Evolutionary conservation across 2,888 invertebrate species (phyloP).

Genomic region (Idaea aversata): DNA sequence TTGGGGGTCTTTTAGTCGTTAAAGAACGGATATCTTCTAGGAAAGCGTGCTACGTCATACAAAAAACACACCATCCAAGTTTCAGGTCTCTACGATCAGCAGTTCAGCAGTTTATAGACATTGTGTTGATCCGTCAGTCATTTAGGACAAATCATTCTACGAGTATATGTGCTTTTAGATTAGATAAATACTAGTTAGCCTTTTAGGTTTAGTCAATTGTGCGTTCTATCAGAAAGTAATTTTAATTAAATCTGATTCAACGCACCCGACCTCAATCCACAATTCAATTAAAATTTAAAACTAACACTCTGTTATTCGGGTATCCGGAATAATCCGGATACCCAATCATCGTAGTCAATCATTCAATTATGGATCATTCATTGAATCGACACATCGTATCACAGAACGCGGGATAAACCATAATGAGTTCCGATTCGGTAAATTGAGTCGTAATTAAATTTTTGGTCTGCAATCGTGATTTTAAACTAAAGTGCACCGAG

Average conservation of each 20-base stretch:
- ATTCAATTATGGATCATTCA: slow-evolving; percentile 12
- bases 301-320: neutral
- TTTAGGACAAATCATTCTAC: too few species aligned
- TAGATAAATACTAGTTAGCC: too few species aligned
- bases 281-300: slow-evolving; percentile 1
- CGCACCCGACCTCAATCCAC: neutral
- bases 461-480: slow-evolving; percentile 36
- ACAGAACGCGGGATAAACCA: slow-evolving; percentile 10
- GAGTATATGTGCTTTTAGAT: too few species aligned
- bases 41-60: too few species aligned
- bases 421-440: slow-evolving; percentile 18
- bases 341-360: slow-evolving; percentile 3
- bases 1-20: too few species aligned
- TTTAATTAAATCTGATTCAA: neutral
- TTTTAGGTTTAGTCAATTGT: too few species aligned
- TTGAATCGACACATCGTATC: slow-evolving; percentile 18
- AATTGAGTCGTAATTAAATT: slow-evolving; percentile 34
- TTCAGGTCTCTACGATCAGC: too few species aligned
- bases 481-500: slow-evolving; percentile 37
- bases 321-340: neutral
- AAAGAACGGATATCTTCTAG: too few species aligned
- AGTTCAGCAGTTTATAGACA: too few species aligned
- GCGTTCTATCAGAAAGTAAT: too few species aligned
- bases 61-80: too few species aligned
- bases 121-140: too few species aligned